Conservation (phyloP, 2,113 vertebrate genomes). For the Aphyosemion australe region DNA sequence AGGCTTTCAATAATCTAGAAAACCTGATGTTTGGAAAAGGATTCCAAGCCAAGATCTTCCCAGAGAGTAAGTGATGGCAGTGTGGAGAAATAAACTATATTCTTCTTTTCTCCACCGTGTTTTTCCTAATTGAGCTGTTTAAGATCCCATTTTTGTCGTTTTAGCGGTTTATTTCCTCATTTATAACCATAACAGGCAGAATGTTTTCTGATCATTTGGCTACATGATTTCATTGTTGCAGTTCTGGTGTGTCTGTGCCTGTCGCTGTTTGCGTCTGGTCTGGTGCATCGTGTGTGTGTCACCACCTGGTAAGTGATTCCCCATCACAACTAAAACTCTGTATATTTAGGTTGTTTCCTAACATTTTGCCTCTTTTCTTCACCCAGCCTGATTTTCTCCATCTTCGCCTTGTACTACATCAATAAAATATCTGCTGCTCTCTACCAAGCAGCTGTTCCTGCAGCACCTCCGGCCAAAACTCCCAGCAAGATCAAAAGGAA, state of each 20-base stretch:
- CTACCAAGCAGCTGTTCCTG: slow-evolving; percentile 84
- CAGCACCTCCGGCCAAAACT: slow-evolving; percentile 79
- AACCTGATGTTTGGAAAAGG: slow-evolving; percentile 95
- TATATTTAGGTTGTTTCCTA: not conserved
- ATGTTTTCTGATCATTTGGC: not conserved
- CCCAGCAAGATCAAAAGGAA: slow-evolving; percentile 91
- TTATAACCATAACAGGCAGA: not conserved
- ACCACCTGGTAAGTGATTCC: slow-evolving; percentile 91
- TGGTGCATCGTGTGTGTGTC: slow-evolving; percentile 95
- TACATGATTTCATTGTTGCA: slow-evolving; percentile 47
- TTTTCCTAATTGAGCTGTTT: not conserved
- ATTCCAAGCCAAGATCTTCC: slow-evolving; percentile 97
- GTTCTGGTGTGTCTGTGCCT: slow-evolving; percentile 88
- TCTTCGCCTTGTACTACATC: slow-evolving; percentile 93
- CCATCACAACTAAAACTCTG: not conserved
- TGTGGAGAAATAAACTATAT: too few species aligned
- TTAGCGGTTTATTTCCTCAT: too few species aligned
- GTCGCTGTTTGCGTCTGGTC: slow-evolving; percentile 91
- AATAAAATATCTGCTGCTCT: slow-evolving; percentile 95
- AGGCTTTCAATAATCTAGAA: slow-evolving; percentile 98
- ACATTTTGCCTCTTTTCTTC: not conserved
- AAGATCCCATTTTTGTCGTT: too few species aligned
- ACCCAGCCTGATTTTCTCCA: slow-evolving; percentile 92
- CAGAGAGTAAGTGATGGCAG: slow-evolving; percentile 86
- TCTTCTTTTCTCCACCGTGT: not conserved